Evolutionary conservation across 1,140 invertebrate species (phyloP).

Genomic region (Drosophila melanica): DNA sequence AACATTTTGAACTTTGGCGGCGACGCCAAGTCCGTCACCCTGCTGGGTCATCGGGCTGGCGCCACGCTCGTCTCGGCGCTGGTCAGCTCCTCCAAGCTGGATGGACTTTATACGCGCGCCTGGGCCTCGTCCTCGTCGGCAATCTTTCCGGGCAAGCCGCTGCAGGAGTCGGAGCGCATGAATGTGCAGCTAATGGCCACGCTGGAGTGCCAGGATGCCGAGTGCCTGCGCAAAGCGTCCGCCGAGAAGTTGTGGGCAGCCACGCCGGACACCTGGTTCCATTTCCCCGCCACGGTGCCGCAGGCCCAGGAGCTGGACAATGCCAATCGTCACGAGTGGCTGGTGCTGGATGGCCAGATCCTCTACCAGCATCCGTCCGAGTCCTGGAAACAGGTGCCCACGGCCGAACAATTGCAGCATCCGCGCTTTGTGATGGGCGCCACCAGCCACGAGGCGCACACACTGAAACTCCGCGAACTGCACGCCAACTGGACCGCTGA

Average conservation of each 20-base stretch:
- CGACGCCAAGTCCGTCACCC: conserved; percentile 89
- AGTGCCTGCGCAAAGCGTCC: conserved; percentile 87
- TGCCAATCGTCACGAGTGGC: conserved; percentile 88
- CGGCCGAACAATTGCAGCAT: conserved; percentile 71
- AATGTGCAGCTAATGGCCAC: conserved; percentile 87
- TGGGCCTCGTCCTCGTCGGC: conserved; percentile 91
- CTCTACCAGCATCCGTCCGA: conserved; percentile 87
- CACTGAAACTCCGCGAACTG: conserved; percentile 85
- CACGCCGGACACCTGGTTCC: conserved; percentile 89
- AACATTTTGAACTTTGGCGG: conserved; percentile 94
- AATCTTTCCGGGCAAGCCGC: conserved; percentile 87
- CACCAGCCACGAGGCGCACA: conserved; percentile 88
- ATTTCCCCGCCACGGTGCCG: conserved; percentile 87
- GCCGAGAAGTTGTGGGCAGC: conserved; percentile 87
- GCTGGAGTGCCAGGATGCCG: conserved; percentile 84
- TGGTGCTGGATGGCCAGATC: conserved; percentile 89
- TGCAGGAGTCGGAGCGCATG: conserved; percentile 86
- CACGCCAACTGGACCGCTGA: conserved; percentile 87
- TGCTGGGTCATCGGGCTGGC: conserved; percentile 92
- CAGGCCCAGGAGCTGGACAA: conserved; percentile 78
- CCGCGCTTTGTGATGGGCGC: conserved; percentile 89
- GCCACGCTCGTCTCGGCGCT: conserved; percentile 91
- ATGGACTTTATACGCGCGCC: conserved; percentile 87
- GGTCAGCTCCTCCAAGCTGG: conserved; percentile 85
- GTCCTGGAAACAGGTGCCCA: conserved; percentile 84